These are phyloP conservation scores for Champsocephalus gunnari DNA, from an alignment of 2,797 vertebrate species.

Conservation along the genomic window DNA sequence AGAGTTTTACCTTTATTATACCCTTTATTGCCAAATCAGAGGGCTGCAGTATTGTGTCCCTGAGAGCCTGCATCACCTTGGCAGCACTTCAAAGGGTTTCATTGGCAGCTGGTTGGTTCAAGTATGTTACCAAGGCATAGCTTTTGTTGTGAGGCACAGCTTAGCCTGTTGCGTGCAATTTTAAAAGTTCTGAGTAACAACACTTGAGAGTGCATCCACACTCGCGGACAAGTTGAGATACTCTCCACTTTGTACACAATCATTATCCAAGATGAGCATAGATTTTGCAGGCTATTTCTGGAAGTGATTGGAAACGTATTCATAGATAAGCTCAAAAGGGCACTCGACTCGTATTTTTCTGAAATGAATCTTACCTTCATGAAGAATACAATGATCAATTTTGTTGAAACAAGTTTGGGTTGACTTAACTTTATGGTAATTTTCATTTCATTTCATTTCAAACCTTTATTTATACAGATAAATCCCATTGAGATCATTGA, in stretches of 20 bases:
- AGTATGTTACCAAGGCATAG: slow-evolving; percentile 14
- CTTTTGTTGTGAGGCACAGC: slow-evolving; percentile 53
- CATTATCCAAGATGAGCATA: neutral
- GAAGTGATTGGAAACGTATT: neutral
- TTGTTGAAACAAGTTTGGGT: neutral
- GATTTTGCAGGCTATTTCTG: neutral
- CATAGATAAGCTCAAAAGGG: no score
- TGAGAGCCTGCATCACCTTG: slow-evolving; percentile 35
- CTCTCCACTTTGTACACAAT: slow-evolving; percentile 14
- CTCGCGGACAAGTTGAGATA: slow-evolving; percentile 25
- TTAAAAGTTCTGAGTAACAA: slow-evolving; percentile 44
- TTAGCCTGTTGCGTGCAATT: slow-evolving; percentile 44
- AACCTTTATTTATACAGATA: no score
- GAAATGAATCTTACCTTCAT: neutral
- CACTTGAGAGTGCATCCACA: slow-evolving; percentile 25
- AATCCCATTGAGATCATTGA: no score
- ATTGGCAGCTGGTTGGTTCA: slow-evolving; percentile 47
- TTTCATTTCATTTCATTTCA: no score
- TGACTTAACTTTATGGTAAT: neutral
- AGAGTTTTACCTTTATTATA: slow-evolving; percentile 9
- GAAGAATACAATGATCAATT: slow-evolving; percentile 4
- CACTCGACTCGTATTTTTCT: no score
- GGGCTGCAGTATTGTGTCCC: slow-evolving; percentile 41
- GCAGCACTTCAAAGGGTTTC: slow-evolving; percentile 64
- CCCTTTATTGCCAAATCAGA: slow-evolving; percentile 20